Base-by-base conservation (phyloP, 2,113 vertebrate species). In the sheep (Ovis aries) region DNA sequence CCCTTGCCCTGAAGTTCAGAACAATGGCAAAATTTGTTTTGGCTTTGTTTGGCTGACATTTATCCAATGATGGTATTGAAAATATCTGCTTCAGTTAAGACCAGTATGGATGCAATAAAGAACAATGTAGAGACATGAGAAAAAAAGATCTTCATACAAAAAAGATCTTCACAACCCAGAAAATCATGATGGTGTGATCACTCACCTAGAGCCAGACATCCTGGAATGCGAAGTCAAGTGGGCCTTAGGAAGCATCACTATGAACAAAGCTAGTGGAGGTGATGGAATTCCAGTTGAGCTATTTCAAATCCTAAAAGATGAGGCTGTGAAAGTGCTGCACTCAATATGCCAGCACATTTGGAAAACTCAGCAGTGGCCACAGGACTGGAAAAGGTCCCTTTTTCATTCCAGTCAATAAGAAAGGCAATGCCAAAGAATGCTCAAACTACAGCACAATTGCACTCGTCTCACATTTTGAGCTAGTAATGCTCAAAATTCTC, bases 11-110 rank as follows among this genome's bases (percentile, higher is more conserved):
- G 9, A 88, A 85, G 36, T 97, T 80, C 92, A 97, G n/a, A 91
- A 94, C 94, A 96, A 80, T 40, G 52, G 29, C 19, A 92, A 64
- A 27, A 74, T 93, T 96, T 95, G 71, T 88, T 95, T 92, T 40
- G 40, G 7, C 90, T 95, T 45, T 17, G 17, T 82, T 92, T 93
- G 86, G 48, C 25, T 23, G 85, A 92, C 90, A 96, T 82, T 29
- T 94, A 94, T 94, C 77, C 85, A 96, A 71, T 95, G 95, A 92
- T 62, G 7, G 7, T 95, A 91, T 60, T 97, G 57, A 92, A 97
- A 96, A 96, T 81, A 96, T 94, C 53, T 96, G 52, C 5, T 53
- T 55, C 57, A 74, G 64, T 59, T 52, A 17, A 92, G 52, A 45
- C 50, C 92, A 97, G 92, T 78, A 48, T 59, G 57, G 85, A 88